Conservation (phyloP, 2,113 vertebrate genomes). For the Anolis sagrei region DNA sequence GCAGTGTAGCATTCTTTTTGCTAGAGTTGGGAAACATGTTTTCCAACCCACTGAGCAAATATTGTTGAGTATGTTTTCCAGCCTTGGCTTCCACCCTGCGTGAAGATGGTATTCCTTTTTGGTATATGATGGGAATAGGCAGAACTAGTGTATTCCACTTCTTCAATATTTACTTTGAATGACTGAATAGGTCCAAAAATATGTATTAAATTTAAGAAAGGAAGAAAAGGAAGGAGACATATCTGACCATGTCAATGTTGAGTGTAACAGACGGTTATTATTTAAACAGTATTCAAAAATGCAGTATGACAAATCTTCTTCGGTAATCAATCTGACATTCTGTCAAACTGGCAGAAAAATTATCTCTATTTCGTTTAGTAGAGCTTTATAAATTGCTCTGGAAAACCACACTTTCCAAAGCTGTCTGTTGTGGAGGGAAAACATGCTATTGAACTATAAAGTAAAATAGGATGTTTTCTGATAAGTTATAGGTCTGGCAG, state of each 20-base stretch:
- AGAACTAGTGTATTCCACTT: too few relatives aligned
- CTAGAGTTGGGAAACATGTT: too few relatives aligned
- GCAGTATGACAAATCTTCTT: background rate
- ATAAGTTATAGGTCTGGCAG: slow-evolving; percentile 57
- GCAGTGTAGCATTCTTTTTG: too few relatives aligned
- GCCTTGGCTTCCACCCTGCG: too few relatives aligned
- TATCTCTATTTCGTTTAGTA: slow-evolving; percentile 31
- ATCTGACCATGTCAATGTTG: too few relatives aligned
- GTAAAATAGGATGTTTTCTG: slow-evolving; percentile 53
- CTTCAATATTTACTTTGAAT: too few relatives aligned
- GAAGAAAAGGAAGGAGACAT: background rate
- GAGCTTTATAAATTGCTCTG: slow-evolving; percentile 46
- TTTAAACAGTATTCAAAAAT: too few relatives aligned
- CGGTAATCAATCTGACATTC: slow-evolving; percentile 9
- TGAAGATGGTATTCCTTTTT: too few relatives aligned
- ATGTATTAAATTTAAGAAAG: slow-evolving; percentile 18
- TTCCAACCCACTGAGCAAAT: too few relatives aligned
- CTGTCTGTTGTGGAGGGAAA: slow-evolving; percentile 6
- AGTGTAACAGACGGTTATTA: too few relatives aligned
- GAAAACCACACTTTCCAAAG: slow-evolving; percentile 4
- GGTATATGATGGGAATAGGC: too few relatives aligned
- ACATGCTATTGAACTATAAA: slow-evolving; percentile 55
- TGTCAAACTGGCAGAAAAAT: slow-evolving; percentile 40
- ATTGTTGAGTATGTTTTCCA: too few relatives aligned
- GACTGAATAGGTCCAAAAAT: background rate